Evolutionary conservation across 2,113 vertebrate species (phyloP), one percentile per base, ranked within the genome.

Genomic region (Mixornis gularis): DNA sequence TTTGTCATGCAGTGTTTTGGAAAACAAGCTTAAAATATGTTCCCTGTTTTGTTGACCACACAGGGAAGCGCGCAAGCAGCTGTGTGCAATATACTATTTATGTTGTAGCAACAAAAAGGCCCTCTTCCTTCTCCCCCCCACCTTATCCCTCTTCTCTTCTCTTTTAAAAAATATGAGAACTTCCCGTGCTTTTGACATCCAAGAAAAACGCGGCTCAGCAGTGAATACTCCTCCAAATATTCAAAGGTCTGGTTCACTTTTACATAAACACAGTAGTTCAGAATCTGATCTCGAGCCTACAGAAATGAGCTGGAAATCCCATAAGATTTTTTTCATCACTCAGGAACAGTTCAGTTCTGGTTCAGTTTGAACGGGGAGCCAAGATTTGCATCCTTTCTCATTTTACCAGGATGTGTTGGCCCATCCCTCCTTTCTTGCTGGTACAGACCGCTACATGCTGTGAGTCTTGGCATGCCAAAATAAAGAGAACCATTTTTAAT

Each of bases 21-120:
- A 97, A 96, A 96, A 94, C 77, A 94, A 77, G 87, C 91, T 92
- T 89, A 74, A 96, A 96, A 93, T 95, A 92, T 93, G 95, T 95
- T 79, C 94, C 82, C 80, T 90, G 86, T 95, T 94, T 63, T 79
- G 41, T 92, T 98, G 97, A 95, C 96, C 96, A 87, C 95, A 95
- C 95, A 95, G 96, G 96, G 96, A 95, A 96, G 87, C 73, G 7
- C 4, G 5, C 65, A 85, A 76, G 92, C 58, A 86, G 83, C 81
- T 93, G 90, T 85, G 41, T 77, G 81, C 84, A 83, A 10, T 81
- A 51, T 86, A 83, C 85, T 92, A 55, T 79, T 96, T 90, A 58
- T 49, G 85, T 89, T 91, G 91, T 87, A 73, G 84, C 92, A 81
- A 92, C 76, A 78, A 59, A 84, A 85, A 46, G 29, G 71, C 79